Conservation (phyloP, 2,113 vertebrate genomes). For the Amblyornis subalaris region DNA sequence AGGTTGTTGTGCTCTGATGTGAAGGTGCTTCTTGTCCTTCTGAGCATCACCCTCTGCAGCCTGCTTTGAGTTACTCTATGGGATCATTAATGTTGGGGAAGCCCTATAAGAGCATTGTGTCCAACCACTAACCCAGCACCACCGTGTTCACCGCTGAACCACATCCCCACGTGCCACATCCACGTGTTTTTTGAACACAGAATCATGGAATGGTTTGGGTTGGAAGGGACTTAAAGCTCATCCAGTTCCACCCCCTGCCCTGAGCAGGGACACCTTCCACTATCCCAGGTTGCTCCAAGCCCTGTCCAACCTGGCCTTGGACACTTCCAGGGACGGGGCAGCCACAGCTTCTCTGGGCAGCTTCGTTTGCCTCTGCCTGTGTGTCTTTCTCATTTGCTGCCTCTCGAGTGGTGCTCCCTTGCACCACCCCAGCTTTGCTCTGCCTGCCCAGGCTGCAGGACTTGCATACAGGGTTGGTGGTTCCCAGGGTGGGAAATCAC, state of each 20-base stretch:
- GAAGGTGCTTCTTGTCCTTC: not conserved
- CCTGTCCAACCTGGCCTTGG: not conserved
- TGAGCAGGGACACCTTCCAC: not conserved
- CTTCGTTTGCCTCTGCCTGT: not conserved
- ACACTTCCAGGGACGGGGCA: not conserved
- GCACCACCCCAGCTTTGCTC: not conserved
- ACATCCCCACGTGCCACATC: not conserved
- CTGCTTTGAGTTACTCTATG: not conserved
- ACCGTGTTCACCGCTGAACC: not conserved
- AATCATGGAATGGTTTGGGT: not conserved
- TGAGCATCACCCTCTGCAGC: accelerated
- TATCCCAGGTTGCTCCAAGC: not conserved
- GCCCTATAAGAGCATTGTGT: not conserved
- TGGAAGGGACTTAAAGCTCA: not conserved
- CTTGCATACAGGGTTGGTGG: accelerated
- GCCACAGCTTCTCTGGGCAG: not conserved
- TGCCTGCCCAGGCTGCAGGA: not conserved
- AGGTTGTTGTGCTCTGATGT: not conserved
- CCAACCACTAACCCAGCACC: not conserved
- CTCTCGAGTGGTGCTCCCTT: not conserved
- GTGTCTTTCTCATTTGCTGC: not conserved
- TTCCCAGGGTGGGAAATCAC: not conserved
- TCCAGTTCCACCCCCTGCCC: not conserved
- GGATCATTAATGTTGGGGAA: not conserved
- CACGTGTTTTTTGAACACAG: accelerated